phyloP scores from a whole-genome alignment of 2,797 vertebrate species.

The Chaenodraco wilsoni region DNA sequence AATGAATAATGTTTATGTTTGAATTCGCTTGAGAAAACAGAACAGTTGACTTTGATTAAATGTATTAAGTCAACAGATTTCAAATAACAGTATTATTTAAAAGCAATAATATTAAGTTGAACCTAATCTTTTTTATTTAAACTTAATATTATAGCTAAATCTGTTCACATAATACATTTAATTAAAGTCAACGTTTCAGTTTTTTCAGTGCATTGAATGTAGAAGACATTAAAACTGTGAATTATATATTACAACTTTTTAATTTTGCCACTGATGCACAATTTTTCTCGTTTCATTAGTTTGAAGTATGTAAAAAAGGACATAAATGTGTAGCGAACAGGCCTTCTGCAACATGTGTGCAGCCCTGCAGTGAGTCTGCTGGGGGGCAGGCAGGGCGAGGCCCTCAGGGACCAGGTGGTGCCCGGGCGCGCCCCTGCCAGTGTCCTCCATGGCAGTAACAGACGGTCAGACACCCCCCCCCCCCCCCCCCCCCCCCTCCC shows the following conservation, averaged over 20 bases:
- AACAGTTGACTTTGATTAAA: no score
- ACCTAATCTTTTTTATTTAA: no score
- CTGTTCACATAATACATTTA: no score
- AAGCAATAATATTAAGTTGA: no score
- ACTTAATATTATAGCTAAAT: no score
- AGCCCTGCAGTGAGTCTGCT: conserved; percentile 16
- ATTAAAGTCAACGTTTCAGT: no score
- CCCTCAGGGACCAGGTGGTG: conserved; percentile 38
- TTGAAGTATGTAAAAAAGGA: not conserved
- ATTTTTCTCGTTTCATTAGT: not conserved
- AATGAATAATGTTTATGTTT: no score
- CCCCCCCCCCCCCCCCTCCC: conserved; percentile 13
- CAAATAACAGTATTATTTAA: no score
- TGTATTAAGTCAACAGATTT: no score
- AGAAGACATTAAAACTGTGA: no score
- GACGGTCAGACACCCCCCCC: conserved; percentile 48
- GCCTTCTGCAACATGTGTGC: conserved; percentile 24
- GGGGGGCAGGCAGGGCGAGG: conserved; percentile 24
- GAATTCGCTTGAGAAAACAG: not conserved
- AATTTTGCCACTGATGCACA: no score
- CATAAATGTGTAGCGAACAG: not conserved
- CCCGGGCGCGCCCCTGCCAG: conserved; percentile 5
- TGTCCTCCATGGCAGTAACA: conserved; percentile 43
- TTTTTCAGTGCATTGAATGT: no score
- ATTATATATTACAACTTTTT: not conserved